phyloP scores from a whole-genome alignment of 2,888 invertebrate species.

The Standfussiana lucernea region DNA sequence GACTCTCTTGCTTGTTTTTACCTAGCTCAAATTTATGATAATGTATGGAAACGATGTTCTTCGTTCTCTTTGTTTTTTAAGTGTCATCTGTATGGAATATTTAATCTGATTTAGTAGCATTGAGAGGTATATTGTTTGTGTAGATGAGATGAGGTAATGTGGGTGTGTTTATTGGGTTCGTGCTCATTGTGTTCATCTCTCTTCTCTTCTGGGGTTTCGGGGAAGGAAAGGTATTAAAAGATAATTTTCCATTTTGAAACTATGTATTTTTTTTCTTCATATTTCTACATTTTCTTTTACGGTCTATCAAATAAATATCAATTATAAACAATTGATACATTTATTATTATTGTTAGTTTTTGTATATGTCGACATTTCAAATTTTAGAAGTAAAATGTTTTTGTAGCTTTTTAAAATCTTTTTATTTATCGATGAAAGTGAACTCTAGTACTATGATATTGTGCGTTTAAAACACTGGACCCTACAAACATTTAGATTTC shows the following conservation, averaged over 20 bases:
- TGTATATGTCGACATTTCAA: conserved; percentile 86
- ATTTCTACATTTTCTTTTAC: conserved; percentile 89
- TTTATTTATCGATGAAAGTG: conserved; percentile 86
- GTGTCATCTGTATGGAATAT: conserved; percentile 72
- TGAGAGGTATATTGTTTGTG: conserved; percentile 36
- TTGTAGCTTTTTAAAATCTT: conserved; percentile 83
- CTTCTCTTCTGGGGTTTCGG: conserved; percentile 22
- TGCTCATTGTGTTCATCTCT: conserved; percentile 29
- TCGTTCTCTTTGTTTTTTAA: conserved; percentile 75
- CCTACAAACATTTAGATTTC: conserved; percentile 90
- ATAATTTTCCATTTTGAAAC: conserved; percentile 85
- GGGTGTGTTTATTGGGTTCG: conserved; percentile 37
- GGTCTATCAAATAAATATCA: conserved; percentile 90
- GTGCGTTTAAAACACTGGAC: conserved; percentile 91
- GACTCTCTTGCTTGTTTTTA: conserved; percentile 75
- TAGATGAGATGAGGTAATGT: conserved; percentile 29
- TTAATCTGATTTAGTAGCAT: conserved; percentile 60
- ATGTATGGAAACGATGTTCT: conserved; percentile 77
- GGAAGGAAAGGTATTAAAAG: conserved; percentile 75
- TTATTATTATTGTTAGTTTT: conserved; percentile 88
- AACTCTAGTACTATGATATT: conserved; percentile 89
- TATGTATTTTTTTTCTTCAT: conserved; percentile 89
- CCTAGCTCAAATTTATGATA: conserved; percentile 78
- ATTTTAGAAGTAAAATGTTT: conserved; percentile 86
- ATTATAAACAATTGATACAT: conserved; percentile 90